Evolutionary conservation across 2,797 vertebrate genomes (phyloP), one percentile per base, ranked within the genome.

Genomic region (Vultur gryphus): DNA sequence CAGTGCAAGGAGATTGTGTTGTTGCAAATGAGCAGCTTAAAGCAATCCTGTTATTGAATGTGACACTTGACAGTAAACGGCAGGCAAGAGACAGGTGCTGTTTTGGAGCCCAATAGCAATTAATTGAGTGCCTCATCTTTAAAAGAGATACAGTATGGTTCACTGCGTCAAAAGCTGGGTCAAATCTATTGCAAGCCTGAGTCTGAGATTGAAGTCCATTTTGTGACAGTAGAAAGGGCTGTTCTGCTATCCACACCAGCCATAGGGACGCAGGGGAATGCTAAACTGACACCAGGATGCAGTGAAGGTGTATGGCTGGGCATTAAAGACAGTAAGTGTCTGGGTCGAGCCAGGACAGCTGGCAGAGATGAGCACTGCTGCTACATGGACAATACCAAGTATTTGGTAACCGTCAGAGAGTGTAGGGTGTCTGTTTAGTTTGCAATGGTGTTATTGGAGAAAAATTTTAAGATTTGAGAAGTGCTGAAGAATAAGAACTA

Each of bases 1-100:
- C 43, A 46, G 78, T 10, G 58, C 61, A 43, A 64, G 71, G 84
- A 87, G 78, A 67, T 73, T 16, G 67, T 51, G 41, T 37, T 82
- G 37, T 80, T 85, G 84, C 55, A 97, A 80, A 85, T 83, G 52
- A 91, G 59, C 67, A 64, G 75, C 67, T 89, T 83, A 83, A 83
- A 92, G 81, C 93, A 87, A 85, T 89, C 67, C 65, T 75, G 37
- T 91, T 85, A n/a, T 55, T 77, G 78, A 92, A 25, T 46, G 55
- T 84, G 89, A 49, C 67, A 37, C 62, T 85, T 48, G 58, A 79
- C 84, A 67, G 51, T 83, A 28, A 82, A 64, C 0, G 3, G 75
- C 64, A 77, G 51, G 55, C 78, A 73, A 80, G 69, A 88, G 78
- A 48, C 66, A 70, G 75, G 75, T 85, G 84, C 66, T 71, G 25